Conservation (phyloP, 2,888 invertebrate genomes). For the Dasypogon diadema region DNA sequence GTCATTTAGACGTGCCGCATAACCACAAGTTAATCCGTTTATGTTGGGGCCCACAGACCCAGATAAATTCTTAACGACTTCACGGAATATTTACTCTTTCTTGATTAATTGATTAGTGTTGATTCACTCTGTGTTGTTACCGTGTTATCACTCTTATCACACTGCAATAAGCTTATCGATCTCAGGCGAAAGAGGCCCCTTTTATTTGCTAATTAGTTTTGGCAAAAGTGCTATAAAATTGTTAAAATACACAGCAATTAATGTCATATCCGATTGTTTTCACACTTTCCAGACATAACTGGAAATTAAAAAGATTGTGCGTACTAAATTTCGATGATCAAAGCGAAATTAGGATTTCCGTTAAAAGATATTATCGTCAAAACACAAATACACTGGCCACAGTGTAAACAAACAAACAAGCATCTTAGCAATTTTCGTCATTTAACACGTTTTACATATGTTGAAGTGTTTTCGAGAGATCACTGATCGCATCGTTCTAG, state of each 20-base stretch:
- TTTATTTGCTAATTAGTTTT: neutral
- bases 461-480: slow-evolving; percentile 4
- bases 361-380: neutral
- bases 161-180: slow-evolving; percentile 37
- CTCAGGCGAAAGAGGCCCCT: neutral
- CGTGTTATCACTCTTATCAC: slow-evolving; percentile 28
- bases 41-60: neutral
- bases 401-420: neutral
- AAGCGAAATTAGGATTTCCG: neutral
- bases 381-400: neutral
- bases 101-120: slow-evolving; percentile 18
- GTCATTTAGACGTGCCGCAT: neutral
- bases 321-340: neutral
- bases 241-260: slow-evolving; percentile 20
- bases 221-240: slow-evolving; percentile 12
- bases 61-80: slow-evolving; percentile 12
- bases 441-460: neutral
- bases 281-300: neutral
- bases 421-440: neutral
- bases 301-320: no score
- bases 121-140: slow-evolving; percentile 21
- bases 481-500: neutral
- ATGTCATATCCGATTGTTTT: neutral
- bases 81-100: neutral
- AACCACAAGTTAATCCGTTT: neutral